Base-by-base conservation (phyloP, 2,888 invertebrate genomes). In the Acleris holmiana region DNA sequence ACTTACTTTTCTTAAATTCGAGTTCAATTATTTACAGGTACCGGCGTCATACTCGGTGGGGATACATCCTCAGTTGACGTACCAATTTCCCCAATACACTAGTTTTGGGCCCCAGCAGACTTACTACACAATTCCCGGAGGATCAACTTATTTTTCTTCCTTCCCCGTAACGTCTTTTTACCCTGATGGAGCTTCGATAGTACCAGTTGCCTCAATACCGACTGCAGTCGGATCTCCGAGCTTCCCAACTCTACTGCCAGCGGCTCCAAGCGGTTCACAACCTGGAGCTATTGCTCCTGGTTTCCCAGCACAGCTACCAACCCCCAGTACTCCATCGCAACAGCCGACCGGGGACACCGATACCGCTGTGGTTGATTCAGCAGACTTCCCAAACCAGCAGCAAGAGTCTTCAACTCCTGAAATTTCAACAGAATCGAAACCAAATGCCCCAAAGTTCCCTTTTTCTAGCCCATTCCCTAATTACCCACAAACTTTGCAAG, bases 291-390 rank as follows among this genome's bases (percentile, higher is more conserved):
- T 40, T 25, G 47, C 48, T 50, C 58, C 68, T 2, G 25, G 40
- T 51, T 67, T 61, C 58, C 67, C 70, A 2, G 61, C 77, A 35
- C 78, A 81, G 61, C 73, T 77, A 55, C 74, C 79, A 53, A 69
- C 71, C 4, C 76, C 79, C 0, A 75, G 67, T 51, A 50, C 57
- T 10, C 78, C 83, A 2, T 61, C 76, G 29, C 77, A 81, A 58
- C 73, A 76, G 55, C 73, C 79, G 13, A 68, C 76, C 0, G 86
- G 86, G 4, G 90, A 90, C 59, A 76, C 83, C 17, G 91, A 91
- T 57, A 79, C 88, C 1, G 74, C 88, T n/a, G 85, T 91, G 0
- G 76, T 91, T 44, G 91, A 92, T 48, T 89, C 91, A 5, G 86
- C 89, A 3, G 88, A 90, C 23, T 77, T 69, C 55, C 69, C 77